phyloP scores from a whole-genome alignment of 2,797 vertebrate genomes.

The Cebuella pygmaea region DNA sequence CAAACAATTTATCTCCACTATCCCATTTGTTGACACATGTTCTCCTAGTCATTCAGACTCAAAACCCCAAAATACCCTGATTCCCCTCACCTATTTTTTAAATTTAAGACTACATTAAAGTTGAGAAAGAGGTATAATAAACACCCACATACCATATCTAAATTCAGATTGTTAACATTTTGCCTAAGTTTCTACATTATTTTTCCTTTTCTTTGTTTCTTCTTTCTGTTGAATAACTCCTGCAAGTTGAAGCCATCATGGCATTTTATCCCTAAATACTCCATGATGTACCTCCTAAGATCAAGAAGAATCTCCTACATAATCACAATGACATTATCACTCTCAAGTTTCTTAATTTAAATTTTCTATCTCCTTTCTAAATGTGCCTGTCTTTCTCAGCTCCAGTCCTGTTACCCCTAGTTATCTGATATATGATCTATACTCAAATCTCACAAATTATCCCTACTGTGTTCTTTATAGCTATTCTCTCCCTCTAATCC shows the following conservation, averaged over 20 bases:
- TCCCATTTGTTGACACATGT: not conserved
- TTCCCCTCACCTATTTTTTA: not conserved
- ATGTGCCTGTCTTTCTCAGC: too few species aligned
- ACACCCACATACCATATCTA: not conserved
- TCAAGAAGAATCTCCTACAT: not conserved
- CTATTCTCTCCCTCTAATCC: not conserved
- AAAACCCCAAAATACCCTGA: not conserved
- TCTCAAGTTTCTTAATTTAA: not conserved
- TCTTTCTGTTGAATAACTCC: slow-evolving; percentile 33
- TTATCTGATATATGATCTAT: not conserved
- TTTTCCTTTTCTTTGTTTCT: not conserved
- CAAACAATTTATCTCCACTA: not conserved
- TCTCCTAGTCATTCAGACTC: not conserved
- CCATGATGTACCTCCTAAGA: not conserved
- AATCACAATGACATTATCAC: not conserved
- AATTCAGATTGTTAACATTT: not conserved
- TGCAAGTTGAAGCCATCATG: not conserved
- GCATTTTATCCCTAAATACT: not conserved
- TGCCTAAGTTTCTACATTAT: not conserved
- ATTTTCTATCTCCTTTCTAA: too few species aligned
- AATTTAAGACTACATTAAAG: not conserved
- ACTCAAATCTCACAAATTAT: not conserved
- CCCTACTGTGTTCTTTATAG: not conserved
- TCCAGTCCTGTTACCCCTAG: too few species aligned
- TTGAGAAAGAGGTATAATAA: not conserved